Percentiles rank a stretch among this genome's conserved stretches.
These are phyloP conservation scores for Pica pica DNA, from an alignment of 2,113 vertebrate genomes.

Conservation along the genomic window DNA sequence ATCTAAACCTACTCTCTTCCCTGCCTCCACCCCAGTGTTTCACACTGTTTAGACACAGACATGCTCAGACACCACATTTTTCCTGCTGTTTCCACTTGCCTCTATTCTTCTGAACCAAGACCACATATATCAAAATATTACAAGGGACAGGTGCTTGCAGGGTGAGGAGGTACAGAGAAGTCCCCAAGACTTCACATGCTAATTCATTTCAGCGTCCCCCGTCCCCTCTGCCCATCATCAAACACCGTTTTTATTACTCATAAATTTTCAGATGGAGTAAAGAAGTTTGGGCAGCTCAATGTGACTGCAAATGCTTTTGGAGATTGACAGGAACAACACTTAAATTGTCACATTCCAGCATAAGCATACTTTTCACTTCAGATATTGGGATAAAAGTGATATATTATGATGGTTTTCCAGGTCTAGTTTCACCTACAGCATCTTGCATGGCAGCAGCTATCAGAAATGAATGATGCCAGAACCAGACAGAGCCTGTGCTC, in stretches of 20 bases:
- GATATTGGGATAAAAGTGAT: background rate
- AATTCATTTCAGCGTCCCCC: background rate
- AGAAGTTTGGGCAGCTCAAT: background rate
- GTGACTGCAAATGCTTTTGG: background rate
- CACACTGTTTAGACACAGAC: background rate
- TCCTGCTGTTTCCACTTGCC: background rate
- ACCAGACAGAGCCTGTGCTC: constrained; percentile 19
- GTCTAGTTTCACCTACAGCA: constrained; percentile 10
- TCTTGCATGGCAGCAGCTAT: background rate
- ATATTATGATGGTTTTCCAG: background rate
- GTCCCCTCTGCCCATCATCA: background rate
- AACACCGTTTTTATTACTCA: background rate
- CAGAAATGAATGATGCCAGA: constrained; percentile 21
- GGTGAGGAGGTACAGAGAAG: background rate
- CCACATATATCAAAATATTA: background rate
- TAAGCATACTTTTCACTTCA: background rate
- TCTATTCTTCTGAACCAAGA: background rate
- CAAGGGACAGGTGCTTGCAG: background rate
- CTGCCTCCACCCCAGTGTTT: background rate
- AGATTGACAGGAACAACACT: constrained; percentile 36
- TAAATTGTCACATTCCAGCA: constrained; percentile 6
- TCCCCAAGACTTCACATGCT: background rate
- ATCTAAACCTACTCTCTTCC: background rate
- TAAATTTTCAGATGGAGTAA: background rate
- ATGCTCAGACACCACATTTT: background rate